phyloP scores from a whole-genome alignment of 2,113 vertebrate species.

The Vulpes ferrilata region DNA sequence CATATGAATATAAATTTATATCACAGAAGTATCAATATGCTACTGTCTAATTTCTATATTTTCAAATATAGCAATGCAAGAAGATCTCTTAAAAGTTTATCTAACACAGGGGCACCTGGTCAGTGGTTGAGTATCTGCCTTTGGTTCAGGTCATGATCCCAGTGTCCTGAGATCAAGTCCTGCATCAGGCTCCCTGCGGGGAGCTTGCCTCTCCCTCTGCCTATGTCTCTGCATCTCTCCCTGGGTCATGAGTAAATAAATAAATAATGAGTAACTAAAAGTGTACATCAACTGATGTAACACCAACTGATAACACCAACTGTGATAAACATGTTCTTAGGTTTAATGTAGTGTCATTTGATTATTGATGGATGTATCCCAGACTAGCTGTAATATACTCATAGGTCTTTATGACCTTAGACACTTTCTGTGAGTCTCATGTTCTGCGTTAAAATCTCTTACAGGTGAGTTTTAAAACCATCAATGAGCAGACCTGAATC shows the following conservation, averaged over 20 bases:
- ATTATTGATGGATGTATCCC: background rate
- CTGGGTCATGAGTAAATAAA: no score
- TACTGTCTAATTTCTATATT: conserved; percentile 65
- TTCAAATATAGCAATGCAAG: background rate
- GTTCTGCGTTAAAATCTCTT: background rate
- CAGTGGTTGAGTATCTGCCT: no score
- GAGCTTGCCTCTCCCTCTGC: no score
- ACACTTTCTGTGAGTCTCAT: background rate
- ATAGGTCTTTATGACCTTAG: background rate
- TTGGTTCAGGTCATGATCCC: no score
- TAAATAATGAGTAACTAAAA: no score
- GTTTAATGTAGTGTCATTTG: background rate
- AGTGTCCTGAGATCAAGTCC: no score
- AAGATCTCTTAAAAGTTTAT: background rate
- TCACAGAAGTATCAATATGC: conserved; percentile 62
- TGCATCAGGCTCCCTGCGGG: no score
- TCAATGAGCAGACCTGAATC: background rate
- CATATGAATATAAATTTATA: conserved; percentile 70
- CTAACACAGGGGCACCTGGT: background rate
- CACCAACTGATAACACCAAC: background rate
- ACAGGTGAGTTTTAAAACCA: background rate
- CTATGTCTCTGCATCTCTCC: no score
- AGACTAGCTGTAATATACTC: background rate
- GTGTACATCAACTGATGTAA: no score
- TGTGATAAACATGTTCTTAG: background rate